Evolutionary conservation across 2,888 invertebrate species (phyloP), one percentile per base, ranked within the genome.

Genomic region (Microctonus aethiopoides): DNA sequence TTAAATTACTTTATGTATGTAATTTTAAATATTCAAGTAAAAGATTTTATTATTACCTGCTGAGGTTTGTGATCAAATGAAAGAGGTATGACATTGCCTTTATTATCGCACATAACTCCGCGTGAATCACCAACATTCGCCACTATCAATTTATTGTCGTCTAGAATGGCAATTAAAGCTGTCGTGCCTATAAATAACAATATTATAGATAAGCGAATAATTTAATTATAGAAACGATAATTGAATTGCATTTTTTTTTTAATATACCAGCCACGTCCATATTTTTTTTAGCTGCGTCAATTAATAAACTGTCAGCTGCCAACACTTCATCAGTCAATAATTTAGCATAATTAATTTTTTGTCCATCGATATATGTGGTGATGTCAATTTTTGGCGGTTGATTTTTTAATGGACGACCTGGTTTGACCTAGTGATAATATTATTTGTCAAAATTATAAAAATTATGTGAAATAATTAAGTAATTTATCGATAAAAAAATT

Each of bases 31-130:
- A 24, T 41, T 7, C n/a, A 41, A n/a, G 16, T 36, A 2, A 56
- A 66, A 22, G 24, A 4, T 34, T 29, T 34, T n/a, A n/a, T 7
- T 41, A 6, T 71, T 89, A 96, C 95, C 90, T 97, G 95, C 84
- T 97, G 95, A 46, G 98, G 98, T 88, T 98, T 98, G 86, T 98
- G 98, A 87, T 98, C 98, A 86, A 95, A 96, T 1, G 98, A 97
- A 7, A 98, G 88, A 13, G 96, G 97, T 78, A 96, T 95, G 0
- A 95, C 95, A 85, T 94, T 94, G 41, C 97, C 97, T 81, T 93
- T 92, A 60, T 91, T 91, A 87, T 97, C 97, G 87, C 96, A 97
- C 93, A 98, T 95, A 0, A 98, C 97, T 32, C 97, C 98, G 75
- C 98, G 89, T 0, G 98, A 98, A 87, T 98, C 98, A 3, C 98